phyloP scores from a whole-genome alignment of 2,797 vertebrate genomes.

The Lacerta viridis region DNA sequence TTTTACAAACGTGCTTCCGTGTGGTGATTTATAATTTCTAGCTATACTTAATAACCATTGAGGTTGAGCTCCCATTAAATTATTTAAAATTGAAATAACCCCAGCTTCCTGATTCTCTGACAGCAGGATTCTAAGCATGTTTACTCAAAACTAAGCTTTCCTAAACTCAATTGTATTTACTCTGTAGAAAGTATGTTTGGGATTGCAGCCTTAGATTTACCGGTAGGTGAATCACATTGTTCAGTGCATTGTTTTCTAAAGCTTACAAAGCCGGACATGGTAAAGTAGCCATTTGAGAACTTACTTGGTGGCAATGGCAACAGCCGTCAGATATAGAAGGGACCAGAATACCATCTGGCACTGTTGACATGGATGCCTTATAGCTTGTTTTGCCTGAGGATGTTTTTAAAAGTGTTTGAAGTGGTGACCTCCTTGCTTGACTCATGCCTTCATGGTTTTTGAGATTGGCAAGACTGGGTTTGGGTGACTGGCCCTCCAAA shows the following conservation, averaged over 20 bases:
- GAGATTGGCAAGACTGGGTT: too few species aligned
- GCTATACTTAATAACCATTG: conserved; percentile 3
- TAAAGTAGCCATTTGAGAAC: too few species aligned
- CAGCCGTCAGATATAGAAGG: too few species aligned
- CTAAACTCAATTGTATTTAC: not conserved
- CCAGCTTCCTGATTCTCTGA: conserved; percentile 9
- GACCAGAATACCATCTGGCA: too few species aligned
- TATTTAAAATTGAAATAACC: conserved; percentile 8
- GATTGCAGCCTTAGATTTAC: not conserved
- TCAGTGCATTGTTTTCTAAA: not conserved
- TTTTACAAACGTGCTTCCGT: conserved; percentile 18
- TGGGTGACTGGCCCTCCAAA: too few species aligned
- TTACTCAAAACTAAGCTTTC: not conserved
- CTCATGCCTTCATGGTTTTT: too few species aligned
- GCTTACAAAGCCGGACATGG: not conserved
- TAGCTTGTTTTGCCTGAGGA: too few species aligned
- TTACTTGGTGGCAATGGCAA: too few species aligned
- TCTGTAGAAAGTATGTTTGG: not conserved
- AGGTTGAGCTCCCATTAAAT: conserved; percentile 31
- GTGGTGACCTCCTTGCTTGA: too few species aligned
- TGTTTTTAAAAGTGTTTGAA: too few species aligned
- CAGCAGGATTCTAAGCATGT: not conserved
- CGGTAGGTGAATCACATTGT: not conserved
- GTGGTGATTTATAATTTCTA: conserved; percentile 4
- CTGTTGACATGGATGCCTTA: too few species aligned